Evolutionary conservation across 2,797 vertebrate genomes (phyloP), one percentile per base, ranked within the genome.

Genomic region (Tamandua tetradactyla): DNA sequence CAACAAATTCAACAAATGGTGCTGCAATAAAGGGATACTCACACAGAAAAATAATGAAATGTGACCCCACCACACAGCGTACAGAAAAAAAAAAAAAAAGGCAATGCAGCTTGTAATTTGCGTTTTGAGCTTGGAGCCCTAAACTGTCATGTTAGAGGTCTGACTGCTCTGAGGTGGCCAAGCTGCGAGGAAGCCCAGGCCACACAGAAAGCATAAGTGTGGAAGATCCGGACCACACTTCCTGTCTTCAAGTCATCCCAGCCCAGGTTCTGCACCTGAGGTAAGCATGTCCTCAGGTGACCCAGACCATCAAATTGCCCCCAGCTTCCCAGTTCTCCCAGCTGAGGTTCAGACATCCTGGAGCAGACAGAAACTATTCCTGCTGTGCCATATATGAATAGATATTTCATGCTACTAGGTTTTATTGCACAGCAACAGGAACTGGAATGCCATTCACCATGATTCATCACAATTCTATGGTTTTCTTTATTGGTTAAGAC

Each of bases 401-500:
- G 55, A 59, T 35, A 0, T 22, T 78, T 82, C 61, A 61, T 18
- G 57, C 9, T 22, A 18, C 35, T 55, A 49, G 44, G 15, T 57
- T 61, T 59, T 93, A 47, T 74, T 57, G 93, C 22, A 30, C 5
- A 74, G n/a, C 23, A n/a, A n/a, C 8, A 66, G 69, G 75, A 69
- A 93, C 47, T 47, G 55, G n/a, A 79, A 68, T 12, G 35, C 22
- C 4, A 55, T 66, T 84, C 35, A 4, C 49, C 68, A 32, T 3
- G 14, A 87, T 30, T 84, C 35, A 4, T 42, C 68, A 32, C 3
- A 12, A 87, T 30, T 37, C 13, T 44, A 27, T 5, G 52, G n/a
- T 42, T 92, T 90, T 57, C n/a, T 82, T 82, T 84, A 64, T 32
- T 86, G 30, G n/a, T 68, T 87, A 93, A 69, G 86, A 75, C 78